Evolutionary conservation across 2,888 invertebrate species (phyloP), one percentile per base, ranked within the genome.

Genomic region (Harpalus rufipes): DNA sequence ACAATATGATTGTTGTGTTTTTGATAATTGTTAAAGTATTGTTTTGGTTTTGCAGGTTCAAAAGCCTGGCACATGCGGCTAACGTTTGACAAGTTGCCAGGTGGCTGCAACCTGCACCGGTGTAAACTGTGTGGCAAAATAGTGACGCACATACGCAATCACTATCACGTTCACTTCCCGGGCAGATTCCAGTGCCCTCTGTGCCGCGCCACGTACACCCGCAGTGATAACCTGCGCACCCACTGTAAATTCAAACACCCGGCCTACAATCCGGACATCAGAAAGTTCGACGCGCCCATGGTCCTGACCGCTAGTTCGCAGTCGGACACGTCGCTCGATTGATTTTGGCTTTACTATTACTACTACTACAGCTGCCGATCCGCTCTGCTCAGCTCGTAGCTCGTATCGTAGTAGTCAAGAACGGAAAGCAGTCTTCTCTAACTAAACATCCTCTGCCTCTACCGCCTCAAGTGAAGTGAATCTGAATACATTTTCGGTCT

Each of bases 11-110:
- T 74, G 74, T 51, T 51, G 44, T 74, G 25, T 51, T 74, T 58
- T 78, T 78, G 78, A 78, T 78, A 78, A 78, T 78, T 56, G 78
- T 78, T 78, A 78, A 78, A 58, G 58, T 78, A 78, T 58, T 91
- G 92, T 91, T 92, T 92, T 93, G 92, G 93, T 93, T 93, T 95
- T 95, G 94, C 95, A 96, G 97, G 96, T 95, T 96, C 96, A 92
- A 96, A 96, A 95, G 96, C 96, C 94, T 96, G 96, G 96, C 96
- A 96, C 94, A 96, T 96, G 96, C 96, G 96, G 94, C 95, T 96
- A 93, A 96, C 96, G 93, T 97, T 96, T 94, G 97, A 97, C 94
- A 96, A 96, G 91, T 95, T 96, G 93, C 96, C 96, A 92, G 96
- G 96, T 93, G 96, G 96, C 93, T 96, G 96, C 92, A 97, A 97